Evolutionary conservation across 2,888 invertebrate species (phyloP).

Genomic region (Cataglyphis livida): DNA sequence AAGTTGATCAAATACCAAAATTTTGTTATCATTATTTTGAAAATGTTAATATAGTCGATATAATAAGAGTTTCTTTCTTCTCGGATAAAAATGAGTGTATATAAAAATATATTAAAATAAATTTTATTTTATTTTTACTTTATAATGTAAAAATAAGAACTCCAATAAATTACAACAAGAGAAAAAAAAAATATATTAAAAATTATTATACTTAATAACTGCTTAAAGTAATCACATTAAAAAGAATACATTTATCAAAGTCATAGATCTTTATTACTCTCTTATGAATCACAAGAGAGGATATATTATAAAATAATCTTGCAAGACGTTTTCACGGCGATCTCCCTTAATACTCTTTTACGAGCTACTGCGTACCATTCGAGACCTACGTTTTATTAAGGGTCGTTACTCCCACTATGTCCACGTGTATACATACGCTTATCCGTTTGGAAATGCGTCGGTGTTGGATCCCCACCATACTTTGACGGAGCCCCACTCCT

Average conservation of each 20-base stretch:
- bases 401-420: slow-evolving; percentile 76
- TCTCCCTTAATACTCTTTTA: slow-evolving; percentile 69
- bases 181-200: not conserved
- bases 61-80: not conserved
- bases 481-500: slow-evolving; percentile 71
- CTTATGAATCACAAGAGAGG: not conserved
- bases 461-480: slow-evolving; percentile 71
- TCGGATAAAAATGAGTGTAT: not conserved
- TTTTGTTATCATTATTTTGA: not conserved
- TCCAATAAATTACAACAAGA: not conserved
- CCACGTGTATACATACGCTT: slow-evolving; percentile 59
- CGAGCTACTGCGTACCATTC: slow-evolving; percentile 62
- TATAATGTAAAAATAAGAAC: not conserved
- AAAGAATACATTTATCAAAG: not conserved
- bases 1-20: slow-evolving; percentile 14
- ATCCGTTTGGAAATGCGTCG: slow-evolving; percentile 66
- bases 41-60: not conserved
- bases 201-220: not conserved
- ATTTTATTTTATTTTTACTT: not conserved
- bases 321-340: slow-evolving; percentile 50
- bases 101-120: not conserved
- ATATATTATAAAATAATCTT: slow-evolving; percentile 56
- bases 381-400: slow-evolving; percentile 80
- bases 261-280: not conserved
- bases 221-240: not conserved